Evolutionary conservation across 2,797 vertebrate species (phyloP), one percentile per base, ranked within the genome.

Genomic region (Eulemur mongoz): DNA sequence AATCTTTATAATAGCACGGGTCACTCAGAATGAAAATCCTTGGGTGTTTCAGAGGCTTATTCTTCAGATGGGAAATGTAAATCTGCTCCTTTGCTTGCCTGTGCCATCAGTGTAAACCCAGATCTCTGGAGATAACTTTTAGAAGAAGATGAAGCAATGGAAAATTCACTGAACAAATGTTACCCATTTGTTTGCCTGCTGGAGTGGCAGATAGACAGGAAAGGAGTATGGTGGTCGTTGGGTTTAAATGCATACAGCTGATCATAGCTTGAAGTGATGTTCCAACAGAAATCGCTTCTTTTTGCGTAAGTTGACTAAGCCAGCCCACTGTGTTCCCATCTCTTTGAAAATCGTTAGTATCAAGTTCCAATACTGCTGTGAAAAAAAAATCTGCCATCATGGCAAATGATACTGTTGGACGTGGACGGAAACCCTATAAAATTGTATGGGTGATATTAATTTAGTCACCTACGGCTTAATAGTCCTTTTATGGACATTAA

Each of bases 401-500:
- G 93, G 96, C 97, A 97, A 97, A 98, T 95, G 97, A 95, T 98
- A 95, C 80, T 98, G 75, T 95, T 97, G 96, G 95, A 98, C 97
- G 90, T 95, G 96, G 96, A 98, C 6, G 30, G 98, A 98, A 98
- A 79, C 81, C 93, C 95, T 97, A 98, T 99, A 98, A 99, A 99
- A 99, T 98, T 97, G 96, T 96, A 98, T 98, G 98, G 98, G 93
- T 98, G 97, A 98, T 98, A 99, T 98, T 99, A 98, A 99, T 99
- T 98, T 98, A 98, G 98, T 98, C 98, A 99, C 98, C 98, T 98
- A 98, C 92, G 98, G 98, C 98, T 99, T 99, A 99, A 99, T 98
- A 98, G 98, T 98, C 70, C 98, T 98, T 99, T 99, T 99, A 99
- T 98, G 98, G 98, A 98, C 98, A 98, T 98, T 98, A 98, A 97